phyloP scores from a whole-genome alignment of 1,140 invertebrate genomes.

The Onthophagus taurus region DNA sequence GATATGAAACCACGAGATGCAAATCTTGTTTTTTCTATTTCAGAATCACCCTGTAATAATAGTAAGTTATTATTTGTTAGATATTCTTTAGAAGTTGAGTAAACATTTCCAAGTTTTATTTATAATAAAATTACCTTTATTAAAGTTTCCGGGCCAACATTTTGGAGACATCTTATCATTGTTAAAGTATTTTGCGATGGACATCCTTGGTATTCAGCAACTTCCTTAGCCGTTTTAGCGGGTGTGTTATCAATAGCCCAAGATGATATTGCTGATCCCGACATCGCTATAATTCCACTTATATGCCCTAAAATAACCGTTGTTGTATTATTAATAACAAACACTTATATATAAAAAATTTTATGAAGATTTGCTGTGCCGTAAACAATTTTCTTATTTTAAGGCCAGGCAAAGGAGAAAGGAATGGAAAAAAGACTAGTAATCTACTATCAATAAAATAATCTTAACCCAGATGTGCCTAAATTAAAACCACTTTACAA shows the following conservation, averaged over 20 bases:
- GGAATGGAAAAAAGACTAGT: no score
- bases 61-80: neutral
- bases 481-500: no score
- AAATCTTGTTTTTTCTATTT: constrained; percentile 39
- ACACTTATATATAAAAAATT: no score
- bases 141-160: constrained; percentile 37
- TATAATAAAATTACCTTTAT: constrained; percentile 25
- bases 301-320: constrained; percentile 39
- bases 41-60: constrained; percentile 37
- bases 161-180: constrained; percentile 49
- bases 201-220: constrained; percentile 47
- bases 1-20: constrained; percentile 41
- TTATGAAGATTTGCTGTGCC: no score
- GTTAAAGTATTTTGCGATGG: constrained; percentile 40
- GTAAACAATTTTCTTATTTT: no score
- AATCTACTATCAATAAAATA: no score
- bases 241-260: constrained; percentile 52
- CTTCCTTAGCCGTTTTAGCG: constrained; percentile 37
- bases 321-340: no score
- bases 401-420: no score
- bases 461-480: no score
- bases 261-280: constrained; percentile 52
- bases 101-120: neutral
- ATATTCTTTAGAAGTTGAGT: neutral
- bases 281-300: constrained; percentile 56